phyloP scores from a whole-genome alignment of 2,113 vertebrate genomes.

The Mustelus asterias region DNA sequence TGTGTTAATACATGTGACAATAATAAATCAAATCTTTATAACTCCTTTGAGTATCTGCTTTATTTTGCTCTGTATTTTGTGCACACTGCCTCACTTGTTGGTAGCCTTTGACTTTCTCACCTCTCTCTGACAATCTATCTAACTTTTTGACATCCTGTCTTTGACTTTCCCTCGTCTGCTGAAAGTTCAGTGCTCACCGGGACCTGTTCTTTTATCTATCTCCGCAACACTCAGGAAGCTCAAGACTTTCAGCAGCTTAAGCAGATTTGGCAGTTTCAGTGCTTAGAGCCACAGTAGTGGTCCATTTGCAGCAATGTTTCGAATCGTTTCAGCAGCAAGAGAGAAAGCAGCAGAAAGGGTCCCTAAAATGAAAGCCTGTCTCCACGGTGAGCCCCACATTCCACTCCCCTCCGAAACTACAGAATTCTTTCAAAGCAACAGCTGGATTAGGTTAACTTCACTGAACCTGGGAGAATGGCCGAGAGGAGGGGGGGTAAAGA shows the following conservation, averaged over 20 bases:
- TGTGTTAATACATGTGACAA: no score
- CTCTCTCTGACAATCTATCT: neutral
- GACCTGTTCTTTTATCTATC: neutral
- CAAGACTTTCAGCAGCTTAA: neutral
- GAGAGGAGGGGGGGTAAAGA: neutral
- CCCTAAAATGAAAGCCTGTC: neutral
- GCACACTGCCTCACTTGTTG: neutral
- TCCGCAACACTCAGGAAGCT: neutral
- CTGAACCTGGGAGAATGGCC: neutral
- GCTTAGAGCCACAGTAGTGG: neutral
- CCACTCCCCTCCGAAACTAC: neutral
- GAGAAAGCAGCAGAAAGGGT: neutral
- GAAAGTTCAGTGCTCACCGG: neutral
- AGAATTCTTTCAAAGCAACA: constrained; percentile 7
- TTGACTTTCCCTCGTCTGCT: neutral
- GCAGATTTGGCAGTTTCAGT: neutral
- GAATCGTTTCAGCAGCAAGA: neutral
- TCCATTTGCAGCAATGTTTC: neutral
- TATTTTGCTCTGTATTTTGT: neutral
- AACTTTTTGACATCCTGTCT: neutral
- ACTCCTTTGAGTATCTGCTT: neutral
- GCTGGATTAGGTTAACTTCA: constrained; percentile 17
- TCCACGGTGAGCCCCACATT: neutral
- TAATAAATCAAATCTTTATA: no score
- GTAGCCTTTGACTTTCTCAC: neutral